Evolutionary conservation across 2,888 invertebrate genomes (phyloP), one percentile per base, ranked within the genome.

Genomic region (Epicampocera succincta): DNA sequence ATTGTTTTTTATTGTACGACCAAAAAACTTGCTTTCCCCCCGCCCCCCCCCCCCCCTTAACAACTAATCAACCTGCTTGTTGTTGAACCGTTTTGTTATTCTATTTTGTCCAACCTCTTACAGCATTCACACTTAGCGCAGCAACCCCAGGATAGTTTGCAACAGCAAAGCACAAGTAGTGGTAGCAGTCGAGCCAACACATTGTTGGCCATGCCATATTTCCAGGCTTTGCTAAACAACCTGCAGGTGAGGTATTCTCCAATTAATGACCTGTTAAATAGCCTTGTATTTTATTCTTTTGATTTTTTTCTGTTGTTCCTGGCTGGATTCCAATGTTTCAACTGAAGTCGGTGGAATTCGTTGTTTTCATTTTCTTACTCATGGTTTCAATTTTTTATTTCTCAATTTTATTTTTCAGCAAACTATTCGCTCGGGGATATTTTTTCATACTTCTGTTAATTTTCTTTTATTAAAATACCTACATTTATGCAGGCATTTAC

Each of bases 161-260:
- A 90, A 63, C 89, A 90, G 74, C 89, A 90, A 71, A 90, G 90
- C 61, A 90, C 90, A 85, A 90, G 89, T 85, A 91, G 89, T 86
- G 89, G 90, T 81, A 87, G 92, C 88, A 87, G 91, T 88, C 89
- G 89, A 80, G 87, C 88, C 80, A 86, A 91, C 90, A 88, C 88
- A 65, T 86, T 91, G 63, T 85, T 91, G 80, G 87, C 90, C 84
- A 90, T 94, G 92, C 95, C 95, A 85, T 94, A 94, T 90, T 93
- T 95, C 90, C 93, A 93, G 90, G 93, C 93, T 89, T 92, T 95
- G 87, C 93, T 95, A 88, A 93, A 93, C 87, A 94, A 94, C 88
- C 91, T 95, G 88, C 94, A 95, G 95, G 95, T 95, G 93, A 94
- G 94, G 90, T 84, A 85, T 71, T 80, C 69, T 72, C 19, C 75